Evolutionary conservation across 2,113 vertebrate genomes (phyloP), one percentile per base, ranked within the genome.

Genomic region (Pteronura brasiliensis): DNA sequence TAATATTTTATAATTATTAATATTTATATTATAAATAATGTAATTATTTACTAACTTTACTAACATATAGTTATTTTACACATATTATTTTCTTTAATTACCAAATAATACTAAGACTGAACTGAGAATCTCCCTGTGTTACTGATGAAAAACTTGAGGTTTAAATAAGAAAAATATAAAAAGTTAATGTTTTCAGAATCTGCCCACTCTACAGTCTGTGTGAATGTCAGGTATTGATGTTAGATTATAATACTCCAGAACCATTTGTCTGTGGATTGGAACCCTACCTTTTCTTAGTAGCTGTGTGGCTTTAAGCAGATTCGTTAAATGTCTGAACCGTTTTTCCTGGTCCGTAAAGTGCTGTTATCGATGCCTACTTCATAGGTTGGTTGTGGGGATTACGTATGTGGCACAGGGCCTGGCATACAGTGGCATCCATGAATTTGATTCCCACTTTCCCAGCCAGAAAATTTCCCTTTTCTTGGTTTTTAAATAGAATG

Each of bases 401-500:
- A 27, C 9, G 20, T 23, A n/a, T 61, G 8, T 39, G 52, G 20
- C 49, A 31, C 27, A 39, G 27, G 57, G 21, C 17, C 39, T 47
- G 29, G 44, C 47, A 88, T 39, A 34, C 7, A 21, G 49, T 84
- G 44, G 47, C 39, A 67, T 72, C 67, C 8, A 3, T 79, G 72
- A 89, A 36, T 95, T 91, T 0, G 1, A 49, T 59, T 90, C 15
- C 52, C 13, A 1, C 34, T 88, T 94, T 97, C 84, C 23, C 55
- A 96, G 29, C 29, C 88, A 65, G 52, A 77, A 93, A n/a, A 52
- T 31, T 83, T 87, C 36, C 14, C 52, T 69, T 89, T 65, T 52
- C 31, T 74, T 87, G 7, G 2, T 72, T 97, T 95, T 96, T 86
- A 80, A 95, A 42, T 39, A 76, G 47, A 89, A 74, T 84, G 52